Conservation (phyloP, 2,888 invertebrate genomes). For the Lamproptera curius region DNA sequence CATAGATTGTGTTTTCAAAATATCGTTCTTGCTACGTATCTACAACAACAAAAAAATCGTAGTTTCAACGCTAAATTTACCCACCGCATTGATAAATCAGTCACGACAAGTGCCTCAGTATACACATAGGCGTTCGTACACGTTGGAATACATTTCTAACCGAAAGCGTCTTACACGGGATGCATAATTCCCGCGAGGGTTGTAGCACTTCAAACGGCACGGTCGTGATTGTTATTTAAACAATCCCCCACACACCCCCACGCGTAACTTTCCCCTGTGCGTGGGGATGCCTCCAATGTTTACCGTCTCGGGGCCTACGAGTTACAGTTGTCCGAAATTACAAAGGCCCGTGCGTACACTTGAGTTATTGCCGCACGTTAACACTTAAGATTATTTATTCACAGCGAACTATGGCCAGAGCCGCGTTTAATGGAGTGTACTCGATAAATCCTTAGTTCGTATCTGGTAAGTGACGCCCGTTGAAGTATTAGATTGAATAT, state of each 20-base stretch:
- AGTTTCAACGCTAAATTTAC: neutral
- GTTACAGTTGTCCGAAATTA: neutral
- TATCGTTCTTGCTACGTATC: too few relatives aligned
- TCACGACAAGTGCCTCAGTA: too few relatives aligned
- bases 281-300: neutral
- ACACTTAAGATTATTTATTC: too few relatives aligned
- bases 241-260: constrained; percentile 5
- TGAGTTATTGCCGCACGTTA: neutral
- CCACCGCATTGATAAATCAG: neutral
- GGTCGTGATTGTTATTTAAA: constrained; percentile 9
- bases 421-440: too few relatives aligned
- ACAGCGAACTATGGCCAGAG: too few relatives aligned
- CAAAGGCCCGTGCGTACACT: neutral
- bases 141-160: neutral
- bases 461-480: too few relatives aligned
- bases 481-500: too few relatives aligned
- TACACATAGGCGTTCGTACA: too few relatives aligned
- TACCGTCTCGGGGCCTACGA: neutral
- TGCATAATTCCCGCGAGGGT: neutral
- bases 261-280: neutral
- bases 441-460: too few relatives aligned
- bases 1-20: too few relatives aligned
- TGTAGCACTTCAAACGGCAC: neutral
- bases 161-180: constrained; percentile 1
- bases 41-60: too few relatives aligned